Evolutionary conservation across 2,888 invertebrate genomes (phyloP), one percentile per base, ranked within the genome.

Genomic region (Erebia palarica): DNA sequence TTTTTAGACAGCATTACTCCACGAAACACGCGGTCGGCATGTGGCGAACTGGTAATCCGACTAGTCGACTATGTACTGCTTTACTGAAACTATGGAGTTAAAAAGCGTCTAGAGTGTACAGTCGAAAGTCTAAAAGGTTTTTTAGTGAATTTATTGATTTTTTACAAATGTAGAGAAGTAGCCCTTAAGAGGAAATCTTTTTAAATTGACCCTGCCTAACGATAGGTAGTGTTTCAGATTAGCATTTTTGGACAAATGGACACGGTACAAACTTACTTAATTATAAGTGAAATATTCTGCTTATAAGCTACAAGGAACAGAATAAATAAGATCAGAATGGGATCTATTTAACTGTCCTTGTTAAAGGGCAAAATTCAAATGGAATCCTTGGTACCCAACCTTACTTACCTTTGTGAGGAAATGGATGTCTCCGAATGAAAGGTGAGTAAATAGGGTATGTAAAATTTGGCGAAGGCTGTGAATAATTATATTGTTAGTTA

Each of bases 301-400:
- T 10, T 66, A 21, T 58, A 47, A 44, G 47, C 49, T n/a, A 58
- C 57, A 14, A 18, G 5, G 51, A 18, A 44, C 13, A 18, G 47
- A 27, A 58, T 58, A 66, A 66, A 66, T 66, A 58, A 47, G 58
- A 66, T 66, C n/a, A 58, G 44, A 47, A 66, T 58, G 49, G 27
- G 66, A 58, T 66, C 47, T 58, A 57, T 65, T 74, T 72, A 69
- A 44, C 53, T 44, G 51, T 70, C 21, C 65, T 70, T 61, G 71
- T 71, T 74, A 72, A 57, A 65, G 44, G 65, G 27, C 27, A 65
- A 66, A 66, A 66, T 66, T 66, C 47, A 66, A 66, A 66, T 58
- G 47, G 47, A 66, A 49, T 66, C 14, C 66, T 21, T 58, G 57
- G 58, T 55, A 55, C 55, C 16, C 47, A 27, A 58, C 57, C 66